Percentiles rank a stretch among this genome's conserved stretches.
Conservation (phyloP, 2,888 invertebrate genomes). For the Bombyx huttoni region DNA sequence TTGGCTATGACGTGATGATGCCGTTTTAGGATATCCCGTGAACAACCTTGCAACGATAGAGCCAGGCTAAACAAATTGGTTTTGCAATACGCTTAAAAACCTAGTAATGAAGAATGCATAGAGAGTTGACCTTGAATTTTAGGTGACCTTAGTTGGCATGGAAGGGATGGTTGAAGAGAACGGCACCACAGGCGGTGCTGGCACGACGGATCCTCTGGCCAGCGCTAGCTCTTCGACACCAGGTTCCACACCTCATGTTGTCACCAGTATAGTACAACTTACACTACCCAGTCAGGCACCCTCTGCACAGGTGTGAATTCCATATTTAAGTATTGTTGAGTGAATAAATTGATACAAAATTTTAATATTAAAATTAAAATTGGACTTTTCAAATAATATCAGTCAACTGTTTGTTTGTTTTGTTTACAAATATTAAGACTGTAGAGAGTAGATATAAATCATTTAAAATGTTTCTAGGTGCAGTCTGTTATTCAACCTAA, state of each 20-base stretch:
- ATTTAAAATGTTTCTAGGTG: constrained; percentile 72
- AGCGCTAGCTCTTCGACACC: constrained; percentile 38
- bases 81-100: constrained; percentile 9
- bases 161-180: constrained; percentile 95
- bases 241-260: constrained; percentile 48
- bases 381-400: background rate
- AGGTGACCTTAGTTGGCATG: constrained; percentile 81
- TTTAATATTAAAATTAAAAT: too few species aligned
- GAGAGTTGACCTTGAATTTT: constrained; percentile 72
- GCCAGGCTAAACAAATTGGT: background rate
- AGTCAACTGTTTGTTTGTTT: background rate
- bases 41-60: constrained; percentile 22
- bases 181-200: constrained; percentile 68
- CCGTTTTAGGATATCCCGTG: constrained; percentile 51
- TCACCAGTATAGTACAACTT: constrained; percentile 89
- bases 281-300: constrained; percentile 78
- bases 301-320: constrained; percentile 75
- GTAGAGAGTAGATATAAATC: background rate
- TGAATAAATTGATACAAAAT: background rate
- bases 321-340: background rate
- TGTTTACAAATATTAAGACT: background rate
- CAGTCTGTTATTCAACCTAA: constrained; percentile 97
- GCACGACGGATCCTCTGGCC: constrained; percentile 47
- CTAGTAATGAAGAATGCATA: constrained; percentile 44
- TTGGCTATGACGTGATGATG: constrained; percentile 54